A percentile compares a stretch with the other conserved stretches of the same genome.
Conservation (phyloP, 2,113 vertebrate species). For the Oryzias celebensis region DNA sequence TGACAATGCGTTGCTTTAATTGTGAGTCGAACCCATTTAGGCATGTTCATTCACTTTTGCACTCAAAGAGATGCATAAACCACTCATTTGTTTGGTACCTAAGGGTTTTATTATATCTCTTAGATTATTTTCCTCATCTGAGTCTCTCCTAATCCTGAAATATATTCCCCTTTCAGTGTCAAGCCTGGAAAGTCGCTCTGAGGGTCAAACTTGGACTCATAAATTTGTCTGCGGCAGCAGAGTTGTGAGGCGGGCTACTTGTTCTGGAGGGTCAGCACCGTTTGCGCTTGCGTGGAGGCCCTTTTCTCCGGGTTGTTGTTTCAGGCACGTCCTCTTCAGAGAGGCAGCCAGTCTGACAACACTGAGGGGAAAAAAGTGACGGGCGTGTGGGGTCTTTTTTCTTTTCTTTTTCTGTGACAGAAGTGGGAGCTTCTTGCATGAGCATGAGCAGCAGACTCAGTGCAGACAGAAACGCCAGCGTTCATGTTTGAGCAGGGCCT, state of each 20-base stretch:
- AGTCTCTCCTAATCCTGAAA: conserved; percentile 24
- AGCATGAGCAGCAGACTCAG: conserved; percentile 10
- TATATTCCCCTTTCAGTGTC: conserved; percentile 65
- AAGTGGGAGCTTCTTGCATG: conserved; percentile 20
- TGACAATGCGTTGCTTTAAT: conserved; percentile 20
- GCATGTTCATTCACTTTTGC: neutral
- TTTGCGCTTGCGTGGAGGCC: conserved; percentile 72
- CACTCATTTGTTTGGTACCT: too few species aligned
- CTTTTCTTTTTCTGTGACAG: conserved; percentile 7
- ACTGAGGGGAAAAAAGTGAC: conserved; percentile 13
- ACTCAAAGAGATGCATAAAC: neutral
- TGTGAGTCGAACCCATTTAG: conserved; percentile 15
- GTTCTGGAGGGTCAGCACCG: conserved; percentile 55
- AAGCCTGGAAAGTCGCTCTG: conserved; percentile 66
- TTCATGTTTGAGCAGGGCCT: conserved; percentile 9
- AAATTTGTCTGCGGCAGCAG: conserved; percentile 79
- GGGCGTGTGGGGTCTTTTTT: neutral
- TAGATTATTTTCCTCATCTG: neutral
- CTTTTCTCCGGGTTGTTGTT: conserved; percentile 82
- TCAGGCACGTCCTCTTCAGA: conserved; percentile 82
- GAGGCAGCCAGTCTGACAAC: conserved; percentile 43
- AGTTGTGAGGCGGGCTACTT: conserved; percentile 78
- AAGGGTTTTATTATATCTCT: neutral
- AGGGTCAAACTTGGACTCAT: conserved; percentile 61
- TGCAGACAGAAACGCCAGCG: conserved; percentile 3